A percentile compares a stretch with the other conserved stretches of the same genome.
Evolutionary conservation across 2,113 vertebrate genomes (phyloP).

Genomic region (Vicugna pacos): DNA sequence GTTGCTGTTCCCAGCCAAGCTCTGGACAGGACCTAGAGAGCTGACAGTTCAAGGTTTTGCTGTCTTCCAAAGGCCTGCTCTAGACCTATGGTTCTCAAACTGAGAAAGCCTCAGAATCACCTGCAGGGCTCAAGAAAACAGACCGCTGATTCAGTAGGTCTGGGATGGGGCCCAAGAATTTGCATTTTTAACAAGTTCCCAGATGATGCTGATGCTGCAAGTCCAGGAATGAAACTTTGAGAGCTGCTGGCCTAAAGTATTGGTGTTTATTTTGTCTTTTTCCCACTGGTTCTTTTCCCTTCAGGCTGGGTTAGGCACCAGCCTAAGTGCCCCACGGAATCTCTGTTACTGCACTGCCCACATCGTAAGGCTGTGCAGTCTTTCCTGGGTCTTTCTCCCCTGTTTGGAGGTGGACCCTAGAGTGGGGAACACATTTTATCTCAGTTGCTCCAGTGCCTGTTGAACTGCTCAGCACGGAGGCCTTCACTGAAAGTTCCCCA

Average conservation of each 20-base stretch:
- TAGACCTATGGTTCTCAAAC: background rate
- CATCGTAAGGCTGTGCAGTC: background rate
- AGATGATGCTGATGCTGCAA: background rate
- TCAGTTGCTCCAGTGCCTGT: background rate
- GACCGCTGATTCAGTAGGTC: background rate
- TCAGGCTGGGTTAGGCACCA: background rate
- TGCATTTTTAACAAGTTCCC: constrained; percentile 30
- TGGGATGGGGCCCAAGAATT: background rate
- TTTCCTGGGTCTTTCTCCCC: background rate
- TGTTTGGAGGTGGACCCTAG: background rate
- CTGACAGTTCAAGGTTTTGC: background rate
- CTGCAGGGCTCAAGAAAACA: background rate
- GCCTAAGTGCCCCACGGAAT: rapidly evolving
- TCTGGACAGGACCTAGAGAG: background rate
- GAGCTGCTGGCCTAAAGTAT: background rate
- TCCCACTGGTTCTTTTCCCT: background rate
- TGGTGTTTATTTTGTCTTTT: background rate
- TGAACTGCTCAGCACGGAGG: background rate
- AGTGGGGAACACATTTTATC: background rate
- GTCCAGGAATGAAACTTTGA: background rate
- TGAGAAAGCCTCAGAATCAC: background rate
- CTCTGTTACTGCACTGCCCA: background rate
- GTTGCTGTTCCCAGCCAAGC: constrained; percentile 6
- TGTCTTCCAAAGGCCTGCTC: background rate
- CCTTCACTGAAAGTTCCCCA: background rate